Conservation (phyloP, 2,888 invertebrate species). For the Perizoma affinitatum region DNA sequence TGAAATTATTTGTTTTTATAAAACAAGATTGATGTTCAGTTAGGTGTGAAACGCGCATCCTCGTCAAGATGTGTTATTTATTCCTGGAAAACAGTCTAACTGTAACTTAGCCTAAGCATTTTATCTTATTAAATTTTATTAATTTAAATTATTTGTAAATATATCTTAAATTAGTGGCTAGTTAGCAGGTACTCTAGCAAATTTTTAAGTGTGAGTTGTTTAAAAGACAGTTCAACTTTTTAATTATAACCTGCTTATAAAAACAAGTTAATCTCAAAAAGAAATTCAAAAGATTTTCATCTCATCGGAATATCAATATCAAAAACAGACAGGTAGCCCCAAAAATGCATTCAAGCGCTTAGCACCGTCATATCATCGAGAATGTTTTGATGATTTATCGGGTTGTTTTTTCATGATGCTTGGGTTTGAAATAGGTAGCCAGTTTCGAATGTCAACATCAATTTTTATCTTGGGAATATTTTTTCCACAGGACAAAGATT, state of each 20-base stretch:
- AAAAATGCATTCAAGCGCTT: conserved; percentile 65
- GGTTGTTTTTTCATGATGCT: conserved; percentile 40
- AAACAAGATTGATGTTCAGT: conserved; percentile 65
- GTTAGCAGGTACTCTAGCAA: no score
- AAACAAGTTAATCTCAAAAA: no score
- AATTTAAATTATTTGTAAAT: no score
- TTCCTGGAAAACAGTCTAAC: conserved; percentile 48
- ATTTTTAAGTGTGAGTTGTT: no score
- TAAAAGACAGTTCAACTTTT: no score
- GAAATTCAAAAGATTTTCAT: no score
- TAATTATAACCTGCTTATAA: no score
- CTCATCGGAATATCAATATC: no score
- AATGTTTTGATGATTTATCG: conserved; percentile 53
- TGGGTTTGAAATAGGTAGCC: conserved; percentile 47
- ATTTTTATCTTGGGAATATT: conserved; percentile 41
- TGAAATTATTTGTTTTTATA: conserved; percentile 57
- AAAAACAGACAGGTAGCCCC: conserved; percentile 62
- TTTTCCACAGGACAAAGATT: conserved; percentile 24
- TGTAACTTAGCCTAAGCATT: conserved; percentile 15
- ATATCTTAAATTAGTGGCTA: no score
- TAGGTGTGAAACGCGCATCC: conserved; percentile 67
- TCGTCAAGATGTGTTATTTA: conserved; percentile 42
- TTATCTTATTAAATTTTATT: not conserved
- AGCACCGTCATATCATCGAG: conserved; percentile 51
- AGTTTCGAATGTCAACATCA: conserved; percentile 55